Base-by-base conservation (phyloP, 2,797 vertebrate species). In the Rhynchotus rufescens region DNA sequence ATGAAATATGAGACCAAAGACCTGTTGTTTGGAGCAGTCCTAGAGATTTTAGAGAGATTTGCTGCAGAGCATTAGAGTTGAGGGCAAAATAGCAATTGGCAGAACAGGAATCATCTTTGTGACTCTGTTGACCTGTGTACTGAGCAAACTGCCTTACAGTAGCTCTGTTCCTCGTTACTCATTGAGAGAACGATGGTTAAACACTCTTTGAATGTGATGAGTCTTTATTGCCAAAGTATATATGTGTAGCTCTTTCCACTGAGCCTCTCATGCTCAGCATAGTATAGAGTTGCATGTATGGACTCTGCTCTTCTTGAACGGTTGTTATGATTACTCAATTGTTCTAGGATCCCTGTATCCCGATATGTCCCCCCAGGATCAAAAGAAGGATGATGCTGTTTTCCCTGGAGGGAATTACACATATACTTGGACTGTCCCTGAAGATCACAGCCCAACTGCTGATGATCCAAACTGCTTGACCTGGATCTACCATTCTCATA, bases 401-500 rank as follows among this genome's bases (percentile, higher is more conserved):
- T 93, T 95, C 40, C 98, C 98, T 2, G 97, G 97, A 47, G 94
- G 88, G 57, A 98, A 56, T 73, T 97, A 98, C 78, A 97, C 95
- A 4, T 98, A 98, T 64, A 98, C 93, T 22, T 98, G 98, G 98
- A 98, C 95, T 64, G 90, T 98, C 56, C 97, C 96, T 86, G 95
- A 97, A 88, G 94, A 97, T 75, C 98, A 98, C 54, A 96, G 97
- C 64, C 98, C 98, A 30, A 98, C 96, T 20, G 88, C 92, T 89
- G 97, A 96, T 69, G 98, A 98, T 54, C 96, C 97, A 51, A 96
- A 96, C 66, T 98, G 98, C 82, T 97, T 98, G 87, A 98, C 98
- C 10, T 98, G 98, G 98, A 97, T 98, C 66, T 98, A 98, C 85
- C 98, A 98, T 92, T 98, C 98, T 67, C 98, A 98, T 40, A 73